phyloP scores from a whole-genome alignment of 2,113 vertebrate species.

The Istiophorus platypterus region DNA sequence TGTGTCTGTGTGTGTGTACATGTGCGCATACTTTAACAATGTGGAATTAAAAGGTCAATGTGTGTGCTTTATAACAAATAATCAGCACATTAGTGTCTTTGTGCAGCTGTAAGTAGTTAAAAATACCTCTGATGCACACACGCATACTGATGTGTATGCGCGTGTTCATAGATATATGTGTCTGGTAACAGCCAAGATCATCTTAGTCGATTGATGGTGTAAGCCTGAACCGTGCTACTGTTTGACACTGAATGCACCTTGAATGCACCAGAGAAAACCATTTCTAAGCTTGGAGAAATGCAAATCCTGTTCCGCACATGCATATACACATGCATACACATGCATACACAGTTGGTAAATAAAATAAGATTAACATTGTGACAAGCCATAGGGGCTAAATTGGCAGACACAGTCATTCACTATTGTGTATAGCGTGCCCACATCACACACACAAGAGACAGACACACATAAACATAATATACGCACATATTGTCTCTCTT shows the following conservation, averaged over 20 bases:
- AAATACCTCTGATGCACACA: background rate
- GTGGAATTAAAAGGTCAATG: slow-evolving; percentile 42
- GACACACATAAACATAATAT: background rate
- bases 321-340: slow-evolving; percentile 3
- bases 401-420: slow-evolving; percentile 66
- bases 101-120: background rate
- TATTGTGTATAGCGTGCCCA: slow-evolving; percentile 19
- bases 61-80: slow-evolving; percentile 30
- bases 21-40: slow-evolving; percentile 1
- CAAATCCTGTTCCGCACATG: slow-evolving; percentile 39
- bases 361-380: slow-evolving; percentile 54
- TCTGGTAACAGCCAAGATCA: slow-evolving; percentile 48
- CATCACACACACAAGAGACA: slow-evolving; percentile 6
- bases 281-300: slow-evolving; percentile 59
- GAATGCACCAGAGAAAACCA: slow-evolving; percentile 69
- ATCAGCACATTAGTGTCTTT: slow-evolving; percentile 16
- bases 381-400: slow-evolving; percentile 49
- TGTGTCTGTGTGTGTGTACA: background rate
- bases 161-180: slow-evolving; percentile 5
- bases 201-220: slow-evolving; percentile 64
- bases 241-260: slow-evolving; percentile 41
- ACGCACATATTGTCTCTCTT: background rate
- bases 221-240: slow-evolving; percentile 50
- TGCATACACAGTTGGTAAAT: slow-evolving; percentile 29
- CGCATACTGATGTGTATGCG: background rate